Evolutionary conservation across 2,113 vertebrate genomes (phyloP), one percentile per base, ranked within the genome.

Genomic region (Dasyprocta punctata): DNA sequence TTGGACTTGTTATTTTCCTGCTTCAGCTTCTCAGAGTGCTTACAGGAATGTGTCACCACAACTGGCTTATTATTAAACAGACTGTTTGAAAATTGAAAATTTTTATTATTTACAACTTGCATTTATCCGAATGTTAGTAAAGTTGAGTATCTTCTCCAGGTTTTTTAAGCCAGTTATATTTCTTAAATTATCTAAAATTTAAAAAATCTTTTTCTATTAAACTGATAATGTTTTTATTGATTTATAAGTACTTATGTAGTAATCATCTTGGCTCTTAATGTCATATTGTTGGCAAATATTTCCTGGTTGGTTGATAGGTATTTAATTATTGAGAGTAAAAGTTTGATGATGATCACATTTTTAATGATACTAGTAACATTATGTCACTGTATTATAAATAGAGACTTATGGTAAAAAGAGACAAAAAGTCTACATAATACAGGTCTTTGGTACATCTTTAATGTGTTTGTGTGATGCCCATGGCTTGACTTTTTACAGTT

Each of bases 41-140:
- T 49, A 49, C 47, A 17, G 75, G 44, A 7, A 33, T 78, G 44
- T 16, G 47, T 8, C 69, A 44, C 38, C 71, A 75, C 22, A 26
- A 44, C 24, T 44, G 71, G 41, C 22, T 44, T 63, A 36, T 75
- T 5, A 86, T 73, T 73, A 9, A 30, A 77, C 63, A 94, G 26
- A 49, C n/a, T 14, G 2, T 69, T 81, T 83, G 20, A 10, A 81
- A 85, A 81, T 30, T 81, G 12, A 93, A 93, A 84, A 41, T n/a
- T 22, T 44, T 85, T 93, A 20, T 87, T 77, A 54, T 54, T 94
- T 93, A 38, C n/a, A 67, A 54, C 4, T 87, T 92, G 44, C 24
- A 54, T 58, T 82, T 93, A 10, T 93, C 91, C 86, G 69, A 93
- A 69, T 77, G 28, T 94, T 81, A 63, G 52, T 93, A 52, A 91